Evolutionary conservation across 2,888 invertebrate genomes (phyloP).

Genomic region (Drosophila pegasa): DNA sequence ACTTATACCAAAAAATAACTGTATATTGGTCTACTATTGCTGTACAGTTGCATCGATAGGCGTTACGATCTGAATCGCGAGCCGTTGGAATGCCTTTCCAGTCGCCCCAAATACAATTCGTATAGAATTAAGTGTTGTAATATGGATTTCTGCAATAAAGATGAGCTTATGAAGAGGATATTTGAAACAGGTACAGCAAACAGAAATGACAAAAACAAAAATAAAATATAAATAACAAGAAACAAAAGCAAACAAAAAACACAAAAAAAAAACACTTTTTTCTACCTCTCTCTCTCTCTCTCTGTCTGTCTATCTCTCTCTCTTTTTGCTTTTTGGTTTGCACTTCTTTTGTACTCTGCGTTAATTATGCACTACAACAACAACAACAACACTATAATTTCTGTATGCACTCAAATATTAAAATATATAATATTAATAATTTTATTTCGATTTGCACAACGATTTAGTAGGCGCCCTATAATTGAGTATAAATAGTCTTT

Average conservation of each 20-base stretch:
- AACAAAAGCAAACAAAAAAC: slow-evolving; percentile 42
- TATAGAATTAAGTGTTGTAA: slow-evolving; percentile 85
- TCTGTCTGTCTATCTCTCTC: slow-evolving; percentile 23
- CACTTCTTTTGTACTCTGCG: slow-evolving; percentile 41
- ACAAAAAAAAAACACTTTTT: slow-evolving; percentile 45
- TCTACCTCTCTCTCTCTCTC: slow-evolving; percentile 24
- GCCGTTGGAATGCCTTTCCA: slow-evolving; percentile 85
- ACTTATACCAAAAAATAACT: slow-evolving; percentile 35
- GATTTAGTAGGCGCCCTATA: slow-evolving; percentile 30
- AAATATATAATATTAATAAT: slow-evolving; percentile 22
- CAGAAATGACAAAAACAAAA: slow-evolving; percentile 29
- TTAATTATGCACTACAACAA: slow-evolving; percentile 21
- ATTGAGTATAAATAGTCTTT: slow-evolving; percentile 14
- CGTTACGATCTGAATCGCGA: slow-evolving; percentile 84
- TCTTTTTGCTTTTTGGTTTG: slow-evolving; percentile 48
- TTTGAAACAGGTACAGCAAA: slow-evolving; percentile 83
- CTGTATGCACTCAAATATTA: slow-evolving; percentile 40
- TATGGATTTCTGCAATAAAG: slow-evolving; percentile 85
- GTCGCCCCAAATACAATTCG: slow-evolving; percentile 83
- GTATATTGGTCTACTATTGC: slow-evolving; percentile 53
- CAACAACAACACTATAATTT: slow-evolving; percentile 32
- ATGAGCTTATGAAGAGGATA: slow-evolving; percentile 84
- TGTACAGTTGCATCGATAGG: slow-evolving; percentile 83
- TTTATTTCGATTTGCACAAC: slow-evolving; percentile 48
- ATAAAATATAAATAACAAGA: slow-evolving; percentile 37